Percentiles rank a stretch among this genome's conserved stretches.
Conservation (phyloP, 2,797 vertebrate species). For the Macropodus opercularis region DNA sequence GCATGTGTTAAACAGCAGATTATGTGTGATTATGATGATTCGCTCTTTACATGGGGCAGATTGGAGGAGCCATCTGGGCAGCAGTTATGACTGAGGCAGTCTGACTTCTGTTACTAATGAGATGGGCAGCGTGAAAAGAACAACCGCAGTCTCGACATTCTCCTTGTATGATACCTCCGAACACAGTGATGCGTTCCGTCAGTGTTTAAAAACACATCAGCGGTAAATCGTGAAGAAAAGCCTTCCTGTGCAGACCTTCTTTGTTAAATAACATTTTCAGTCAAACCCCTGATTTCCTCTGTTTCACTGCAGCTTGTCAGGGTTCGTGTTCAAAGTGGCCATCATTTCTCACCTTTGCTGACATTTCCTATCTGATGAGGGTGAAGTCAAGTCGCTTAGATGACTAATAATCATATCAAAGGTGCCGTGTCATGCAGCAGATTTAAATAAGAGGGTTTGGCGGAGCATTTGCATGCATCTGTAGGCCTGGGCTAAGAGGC, state of each 20-base stretch:
- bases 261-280: slow-evolving; percentile 46
- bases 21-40: slow-evolving; percentile 73
- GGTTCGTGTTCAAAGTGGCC: slow-evolving; percentile 89
- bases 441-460: slow-evolving; percentile 99
- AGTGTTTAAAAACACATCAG: neutral
- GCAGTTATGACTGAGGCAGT: slow-evolving; percentile 61
- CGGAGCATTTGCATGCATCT: slow-evolving; percentile 95
- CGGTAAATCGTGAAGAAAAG: slow-evolving; percentile 10
- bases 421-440: slow-evolving; percentile 96
- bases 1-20: slow-evolving; percentile 71
- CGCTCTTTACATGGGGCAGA: slow-evolving; percentile 69
- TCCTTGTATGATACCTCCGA: slow-evolving; percentile 6
- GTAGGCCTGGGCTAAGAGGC: slow-evolving; percentile 96
- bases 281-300: slow-evolving; percentile 35
- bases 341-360: slow-evolving; percentile 91
- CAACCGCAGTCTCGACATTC: slow-evolving; percentile 53
- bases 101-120: slow-evolving; percentile 70
- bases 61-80: slow-evolving; percentile 75
- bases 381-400: slow-evolving; percentile 95
- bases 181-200: slow-evolving; percentile 13
- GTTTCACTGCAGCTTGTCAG: slow-evolving; percentile 48
- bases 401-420: slow-evolving; percentile 99
- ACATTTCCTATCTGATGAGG: slow-evolving; percentile 92
- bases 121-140: slow-evolving; percentile 67
- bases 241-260: neutral